Percentiles rank a stretch among this genome's conserved stretches.
Conservation (phyloP, 2,888 invertebrate genomes). For the Cosmia pyralina region DNA sequence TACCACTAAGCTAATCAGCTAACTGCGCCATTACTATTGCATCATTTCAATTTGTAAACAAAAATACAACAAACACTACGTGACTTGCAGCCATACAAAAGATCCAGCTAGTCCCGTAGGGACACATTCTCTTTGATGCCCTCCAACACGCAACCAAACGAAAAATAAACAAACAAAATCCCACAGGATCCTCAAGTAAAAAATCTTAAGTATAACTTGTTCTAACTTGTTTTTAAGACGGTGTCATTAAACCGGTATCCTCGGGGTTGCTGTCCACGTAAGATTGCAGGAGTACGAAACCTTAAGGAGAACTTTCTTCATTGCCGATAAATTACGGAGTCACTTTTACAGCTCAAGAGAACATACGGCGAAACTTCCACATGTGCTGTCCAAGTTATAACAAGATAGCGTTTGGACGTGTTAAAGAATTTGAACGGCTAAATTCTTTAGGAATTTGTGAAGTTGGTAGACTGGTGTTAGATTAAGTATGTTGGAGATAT, state of each 20-base stretch:
- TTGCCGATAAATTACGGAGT: constrained; percentile 88
- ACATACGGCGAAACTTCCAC: constrained; percentile 84
- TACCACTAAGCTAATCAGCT: constrained; percentile 4
- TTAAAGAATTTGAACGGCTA: constrained; percentile 54
- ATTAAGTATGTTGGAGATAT: constrained; percentile 41
- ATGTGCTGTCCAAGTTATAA: constrained; percentile 65
- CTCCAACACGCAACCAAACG: constrained; percentile 56
- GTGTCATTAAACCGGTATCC: constrained; percentile 69
- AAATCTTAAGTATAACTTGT: constrained; percentile 61
- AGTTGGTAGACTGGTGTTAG: constrained; percentile 23
- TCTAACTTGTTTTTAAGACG: constrained; percentile 65
- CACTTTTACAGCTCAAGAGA: constrained; percentile 87
- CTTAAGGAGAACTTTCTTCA: constrained; percentile 82
- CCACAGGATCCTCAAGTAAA: constrained; percentile 36
- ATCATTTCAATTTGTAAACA: constrained; percentile 56
- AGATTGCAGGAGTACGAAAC: constrained; percentile 78
- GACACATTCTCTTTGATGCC: constrained; percentile 55
- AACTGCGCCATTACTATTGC: constrained; percentile 15
- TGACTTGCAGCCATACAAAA: constrained; percentile 56
- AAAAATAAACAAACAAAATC: constrained; percentile 55
- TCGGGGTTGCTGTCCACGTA: constrained; percentile 72
- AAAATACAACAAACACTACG: constrained; percentile 47
- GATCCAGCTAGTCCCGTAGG: constrained; percentile 42
- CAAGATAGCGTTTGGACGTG: constrained; percentile 64
- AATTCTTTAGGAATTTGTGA: constrained; percentile 44